Conservation (phyloP, 2,888 invertebrate species). For the Stegana nigrithorax region DNA sequence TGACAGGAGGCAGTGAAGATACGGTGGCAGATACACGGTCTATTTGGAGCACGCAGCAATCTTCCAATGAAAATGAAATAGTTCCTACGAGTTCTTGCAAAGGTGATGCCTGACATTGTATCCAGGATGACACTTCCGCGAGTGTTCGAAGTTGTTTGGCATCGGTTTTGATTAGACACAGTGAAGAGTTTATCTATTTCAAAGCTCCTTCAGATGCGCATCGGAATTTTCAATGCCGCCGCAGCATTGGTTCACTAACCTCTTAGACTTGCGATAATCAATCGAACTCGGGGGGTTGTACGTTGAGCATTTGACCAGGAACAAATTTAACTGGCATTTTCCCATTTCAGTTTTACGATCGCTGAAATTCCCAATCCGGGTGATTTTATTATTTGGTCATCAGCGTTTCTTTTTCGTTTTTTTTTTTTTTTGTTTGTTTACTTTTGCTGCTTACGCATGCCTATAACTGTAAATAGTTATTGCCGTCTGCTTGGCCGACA, state of each 20-base stretch:
- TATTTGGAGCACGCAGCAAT: neutral
- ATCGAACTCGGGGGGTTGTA: neutral
- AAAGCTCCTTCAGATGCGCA: too few relatives aligned
- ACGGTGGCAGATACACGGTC: neutral
- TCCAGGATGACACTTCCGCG: too few relatives aligned
- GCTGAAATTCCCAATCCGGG: conserved; percentile 66
- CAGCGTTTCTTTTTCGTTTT: conserved; percentile 5
- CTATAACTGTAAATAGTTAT: conserved; percentile 16
- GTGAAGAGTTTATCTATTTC: too few relatives aligned
- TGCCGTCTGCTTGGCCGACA: neutral
- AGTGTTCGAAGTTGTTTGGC: neutral
- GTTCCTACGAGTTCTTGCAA: neutral
- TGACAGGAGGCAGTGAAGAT: too few relatives aligned
- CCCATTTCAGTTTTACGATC: conserved; percentile 67
- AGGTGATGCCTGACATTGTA: too few relatives aligned
- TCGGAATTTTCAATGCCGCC: too few relatives aligned
- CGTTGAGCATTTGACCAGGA: conserved; percentile 32
- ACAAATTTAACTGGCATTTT: conserved; percentile 57
- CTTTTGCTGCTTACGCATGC: too few relatives aligned
- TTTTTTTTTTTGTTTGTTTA: too few relatives aligned
- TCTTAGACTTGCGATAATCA: neutral
- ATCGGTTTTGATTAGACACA: too few relatives aligned
- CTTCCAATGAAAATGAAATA: neutral
- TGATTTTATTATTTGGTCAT: conserved; percentile 38
- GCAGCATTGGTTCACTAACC: too few relatives aligned